phyloP scores from a whole-genome alignment of 2,888 invertebrate species.

The Cerastis leucographa region DNA sequence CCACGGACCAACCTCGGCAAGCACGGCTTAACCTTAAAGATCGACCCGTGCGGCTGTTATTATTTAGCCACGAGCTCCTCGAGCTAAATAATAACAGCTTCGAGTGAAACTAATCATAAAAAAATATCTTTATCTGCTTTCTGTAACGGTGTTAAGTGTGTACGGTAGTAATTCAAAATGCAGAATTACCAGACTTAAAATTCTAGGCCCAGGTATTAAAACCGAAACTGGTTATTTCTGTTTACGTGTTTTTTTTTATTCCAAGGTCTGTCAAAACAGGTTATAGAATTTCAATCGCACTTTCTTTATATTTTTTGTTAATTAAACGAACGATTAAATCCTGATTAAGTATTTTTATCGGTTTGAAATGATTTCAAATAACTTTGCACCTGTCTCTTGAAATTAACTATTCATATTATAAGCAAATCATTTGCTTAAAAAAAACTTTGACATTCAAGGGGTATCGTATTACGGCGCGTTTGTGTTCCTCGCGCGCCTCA shows the following conservation, averaged over 20 bases:
- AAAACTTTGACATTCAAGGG: too few relatives aligned
- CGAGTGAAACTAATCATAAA: not conserved
- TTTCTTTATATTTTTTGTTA: conserved; percentile 37
- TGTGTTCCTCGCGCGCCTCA: too few relatives aligned
- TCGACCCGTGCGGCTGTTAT: too few relatives aligned
- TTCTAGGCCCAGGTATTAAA: conserved; percentile 40
- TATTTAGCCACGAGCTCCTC: too few relatives aligned
- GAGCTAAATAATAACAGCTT: too few relatives aligned
- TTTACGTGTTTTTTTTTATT: conserved; percentile 43
- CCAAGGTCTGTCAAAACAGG: conserved; percentile 46
- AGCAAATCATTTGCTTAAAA: too few relatives aligned
- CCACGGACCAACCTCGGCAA: too few relatives aligned
- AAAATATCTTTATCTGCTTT: conserved; percentile 7
- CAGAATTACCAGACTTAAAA: conserved; percentile 34
- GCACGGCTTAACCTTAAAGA: too few relatives aligned
- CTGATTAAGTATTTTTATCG: conserved; percentile 7
- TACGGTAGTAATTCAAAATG: conserved; percentile 31
- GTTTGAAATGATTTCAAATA: conserved; percentile 8
- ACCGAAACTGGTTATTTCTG: conserved; percentile 37
- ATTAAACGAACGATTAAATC: conserved; percentile 22
- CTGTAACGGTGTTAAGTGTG: conserved; percentile 29
- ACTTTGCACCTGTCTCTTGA: not conserved
- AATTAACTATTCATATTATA: not conserved
- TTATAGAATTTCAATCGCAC: conserved; percentile 37
- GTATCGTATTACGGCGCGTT: not conserved